Percentiles rank a stretch among this genome's conserved stretches.
phyloP scores from a whole-genome alignment of 2,888 invertebrate species.

The Volucella zonaria region DNA sequence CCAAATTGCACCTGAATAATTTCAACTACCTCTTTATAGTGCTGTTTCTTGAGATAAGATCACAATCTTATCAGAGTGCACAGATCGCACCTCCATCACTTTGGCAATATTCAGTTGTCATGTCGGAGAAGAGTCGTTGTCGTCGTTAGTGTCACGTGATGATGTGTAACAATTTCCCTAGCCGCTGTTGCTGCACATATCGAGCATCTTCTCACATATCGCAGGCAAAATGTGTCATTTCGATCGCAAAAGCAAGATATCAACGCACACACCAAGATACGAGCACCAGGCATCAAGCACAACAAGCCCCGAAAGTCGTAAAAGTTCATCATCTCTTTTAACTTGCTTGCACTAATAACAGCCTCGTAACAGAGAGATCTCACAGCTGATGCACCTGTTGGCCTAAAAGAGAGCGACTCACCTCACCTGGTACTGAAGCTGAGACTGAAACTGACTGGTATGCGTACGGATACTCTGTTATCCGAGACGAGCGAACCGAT shows the following conservation, averaged over 20 bases:
- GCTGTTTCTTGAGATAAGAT: slow-evolving; percentile 38
- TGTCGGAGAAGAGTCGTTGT: slow-evolving; percentile 53
- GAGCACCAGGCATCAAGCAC: neutral
- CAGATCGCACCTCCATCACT: slow-evolving; percentile 66
- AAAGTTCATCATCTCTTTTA: slow-evolving; percentile 65
- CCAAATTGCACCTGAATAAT: slow-evolving; percentile 34
- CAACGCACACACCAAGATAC: slow-evolving; percentile 51
- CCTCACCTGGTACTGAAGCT: neutral
- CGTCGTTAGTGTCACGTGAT: slow-evolving; percentile 61
- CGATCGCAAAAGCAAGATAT: slow-evolving; percentile 70
- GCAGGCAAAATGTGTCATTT: slow-evolving; percentile 60
- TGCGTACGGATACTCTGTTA: slow-evolving; percentile 34
- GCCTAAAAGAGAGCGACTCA: slow-evolving; percentile 24
- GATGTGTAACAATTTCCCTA: slow-evolving; percentile 70
- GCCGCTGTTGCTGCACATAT: slow-evolving; percentile 36
- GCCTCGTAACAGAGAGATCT: slow-evolving; percentile 30
- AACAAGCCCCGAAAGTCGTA: slow-evolving; percentile 64
- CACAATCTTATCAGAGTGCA: slow-evolving; percentile 48
- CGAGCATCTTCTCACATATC: slow-evolving; percentile 57
- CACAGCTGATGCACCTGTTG: slow-evolving; percentile 55
- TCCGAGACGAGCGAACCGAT: slow-evolving; percentile 60
- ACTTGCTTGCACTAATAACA: slow-evolving; percentile 46
- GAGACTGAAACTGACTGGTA: slow-evolving; percentile 5
- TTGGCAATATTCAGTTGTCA: slow-evolving; percentile 69
- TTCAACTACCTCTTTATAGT: slow-evolving; percentile 23